A percentile compares a stretch with the other conserved stretches of the same genome.
Evolutionary conservation across 2,113 vertebrate genomes (phyloP).

Genomic region (Sialia sialis): DNA sequence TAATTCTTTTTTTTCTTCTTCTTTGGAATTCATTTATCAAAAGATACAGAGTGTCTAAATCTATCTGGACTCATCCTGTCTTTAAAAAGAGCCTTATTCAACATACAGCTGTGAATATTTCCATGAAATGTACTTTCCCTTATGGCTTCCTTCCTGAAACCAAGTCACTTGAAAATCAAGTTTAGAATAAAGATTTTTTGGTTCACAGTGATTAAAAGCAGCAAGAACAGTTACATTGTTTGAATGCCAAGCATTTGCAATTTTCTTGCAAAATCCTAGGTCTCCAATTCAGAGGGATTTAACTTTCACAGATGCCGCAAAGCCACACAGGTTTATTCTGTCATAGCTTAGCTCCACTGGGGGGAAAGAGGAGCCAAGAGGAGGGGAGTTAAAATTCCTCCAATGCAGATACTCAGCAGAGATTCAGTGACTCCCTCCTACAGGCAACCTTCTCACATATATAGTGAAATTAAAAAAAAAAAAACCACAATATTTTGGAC

Average conservation of each 20-base stretch:
- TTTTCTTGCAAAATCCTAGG: neutral
- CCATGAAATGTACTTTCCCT: neutral
- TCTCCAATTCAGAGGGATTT: neutral
- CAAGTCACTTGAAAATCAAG: neutral
- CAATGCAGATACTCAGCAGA: neutral
- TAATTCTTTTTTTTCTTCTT: neutral
- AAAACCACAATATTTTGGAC: neutral
- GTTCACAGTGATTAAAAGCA: neutral
- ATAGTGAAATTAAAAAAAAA: neutral
- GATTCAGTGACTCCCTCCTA: neutral
- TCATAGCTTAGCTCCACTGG: neutral
- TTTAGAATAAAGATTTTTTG: neutral
- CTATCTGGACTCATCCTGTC: neutral
- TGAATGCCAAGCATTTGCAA: neutral
- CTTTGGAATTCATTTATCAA: neutral
- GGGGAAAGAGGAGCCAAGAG: neutral
- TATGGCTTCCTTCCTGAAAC: conserved; percentile 7
- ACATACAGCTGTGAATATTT: neutral
- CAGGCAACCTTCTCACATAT: neutral
- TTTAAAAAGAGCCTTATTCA: neutral
- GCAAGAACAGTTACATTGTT: neutral
- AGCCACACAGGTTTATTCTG: neutral
- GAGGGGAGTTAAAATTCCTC: neutral
- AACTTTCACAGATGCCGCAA: neutral
- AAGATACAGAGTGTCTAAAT: neutral